These are phyloP conservation scores for Ia io DNA, from an alignment of 2,113 vertebrate species.

Conservation along the genomic window DNA sequence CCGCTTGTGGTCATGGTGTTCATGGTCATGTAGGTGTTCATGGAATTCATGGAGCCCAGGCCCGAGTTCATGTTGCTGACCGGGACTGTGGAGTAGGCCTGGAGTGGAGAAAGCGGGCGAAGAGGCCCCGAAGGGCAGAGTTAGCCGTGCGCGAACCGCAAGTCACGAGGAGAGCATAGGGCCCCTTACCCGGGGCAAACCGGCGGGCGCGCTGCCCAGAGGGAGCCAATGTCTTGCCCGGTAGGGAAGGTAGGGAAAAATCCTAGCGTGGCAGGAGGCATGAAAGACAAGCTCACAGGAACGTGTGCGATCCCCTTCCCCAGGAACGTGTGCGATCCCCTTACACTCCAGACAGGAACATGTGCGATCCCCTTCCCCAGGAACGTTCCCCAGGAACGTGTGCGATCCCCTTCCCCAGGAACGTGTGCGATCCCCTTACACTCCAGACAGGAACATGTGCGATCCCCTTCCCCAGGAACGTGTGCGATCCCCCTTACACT, in stretches of 20 bases:
- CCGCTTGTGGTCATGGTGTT: slow-evolving; percentile 89
- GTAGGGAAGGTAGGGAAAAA: not conserved
- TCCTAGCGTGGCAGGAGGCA: slow-evolving; percentile 28
- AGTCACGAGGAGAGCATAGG: not conserved
- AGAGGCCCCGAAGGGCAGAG: slow-evolving; percentile 64
- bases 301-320: slow-evolving; percentile 49
- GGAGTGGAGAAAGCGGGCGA: slow-evolving; percentile 68
- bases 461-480: slow-evolving; percentile 60
- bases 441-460: slow-evolving; percentile 47
- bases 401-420: slow-evolving; percentile 57
- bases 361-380: slow-evolving; percentile 45
- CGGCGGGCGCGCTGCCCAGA: not conserved
- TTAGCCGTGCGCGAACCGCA: slow-evolving; percentile 30
- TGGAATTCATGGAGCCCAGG: slow-evolving; percentile 91
- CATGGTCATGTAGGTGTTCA: slow-evolving; percentile 96
- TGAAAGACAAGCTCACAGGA: slow-evolving; percentile 47
- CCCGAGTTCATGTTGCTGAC: slow-evolving; percentile 93
- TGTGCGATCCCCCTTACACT: slow-evolving; percentile 45
- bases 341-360: slow-evolving; percentile 48
- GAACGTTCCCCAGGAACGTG: slow-evolving; percentile 50
- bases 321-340: no score
- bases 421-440: slow-evolving; percentile 49
- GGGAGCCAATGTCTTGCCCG: not conserved
- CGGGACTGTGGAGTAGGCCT: slow-evolving; percentile 95
- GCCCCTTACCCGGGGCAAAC: not conserved